Evolutionary conservation across 2,888 invertebrate species (phyloP).

Genomic region (Ashinkailepas kermadecensis): DNA sequence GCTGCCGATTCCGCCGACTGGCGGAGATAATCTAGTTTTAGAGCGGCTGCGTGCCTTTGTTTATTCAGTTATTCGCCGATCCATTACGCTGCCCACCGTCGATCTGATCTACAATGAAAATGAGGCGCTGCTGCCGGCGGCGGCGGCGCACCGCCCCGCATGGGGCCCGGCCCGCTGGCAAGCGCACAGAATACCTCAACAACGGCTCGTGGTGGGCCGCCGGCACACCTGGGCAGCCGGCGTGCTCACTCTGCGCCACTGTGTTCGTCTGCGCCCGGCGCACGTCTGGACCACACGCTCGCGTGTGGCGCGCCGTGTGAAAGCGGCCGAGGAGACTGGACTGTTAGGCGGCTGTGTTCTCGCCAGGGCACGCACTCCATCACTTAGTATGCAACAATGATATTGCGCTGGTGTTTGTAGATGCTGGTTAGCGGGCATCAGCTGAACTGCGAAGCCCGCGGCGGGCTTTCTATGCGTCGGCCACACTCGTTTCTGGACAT

Average conservation of each 20-base stretch:
- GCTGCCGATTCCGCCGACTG: neutral
- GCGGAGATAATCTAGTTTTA: slow-evolving; percentile 6
- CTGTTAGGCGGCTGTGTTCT: too few species aligned
- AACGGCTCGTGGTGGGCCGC: neutral
- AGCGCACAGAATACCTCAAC: neutral
- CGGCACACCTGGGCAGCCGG: neutral
- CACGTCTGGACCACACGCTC: neutral
- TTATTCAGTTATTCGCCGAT: slow-evolving; percentile 20
- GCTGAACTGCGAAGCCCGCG: too few species aligned
- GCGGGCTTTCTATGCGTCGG: too few species aligned
- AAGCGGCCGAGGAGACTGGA: neutral
- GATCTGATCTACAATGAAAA: slow-evolving; percentile 22
- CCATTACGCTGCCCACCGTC: neutral
- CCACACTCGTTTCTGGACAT: too few species aligned
- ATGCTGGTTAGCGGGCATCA: too few species aligned
- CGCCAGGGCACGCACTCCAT: too few species aligned
- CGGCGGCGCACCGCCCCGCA: neutral
- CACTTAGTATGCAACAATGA: too few species aligned
- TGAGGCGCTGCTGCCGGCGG: neutral
- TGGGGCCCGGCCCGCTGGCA: neutral
- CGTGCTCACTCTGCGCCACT: too few species aligned
- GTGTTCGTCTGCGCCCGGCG: neutral
- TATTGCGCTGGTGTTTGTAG: too few species aligned
- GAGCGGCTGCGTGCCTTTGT: neutral
- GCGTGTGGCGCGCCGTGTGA: neutral